Base-by-base conservation (phyloP, 2,888 invertebrate species). In the Craniophora ligustri region DNA sequence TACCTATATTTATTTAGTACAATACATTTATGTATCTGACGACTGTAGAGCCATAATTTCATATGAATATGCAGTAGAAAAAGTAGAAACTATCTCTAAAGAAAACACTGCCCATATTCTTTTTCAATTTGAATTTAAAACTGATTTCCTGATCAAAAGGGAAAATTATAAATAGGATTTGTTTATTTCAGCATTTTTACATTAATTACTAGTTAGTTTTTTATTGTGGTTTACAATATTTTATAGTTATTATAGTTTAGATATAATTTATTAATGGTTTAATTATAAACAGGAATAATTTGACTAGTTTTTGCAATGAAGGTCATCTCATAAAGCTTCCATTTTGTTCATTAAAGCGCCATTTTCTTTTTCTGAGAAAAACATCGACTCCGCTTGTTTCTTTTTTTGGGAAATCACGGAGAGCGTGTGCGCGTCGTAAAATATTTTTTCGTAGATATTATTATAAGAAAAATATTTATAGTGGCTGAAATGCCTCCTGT, bases 401-500 rank as follows among this genome's bases (percentile, higher is more conserved):
- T 86, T 85, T 82, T 85, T 84, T 81, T 83, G 79, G 81, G 82
- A 80, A 82, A 82, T 77, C 78, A 76, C 77, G 73, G 69, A 72
- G 67, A 78, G 79, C 75, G 76, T 71, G 77, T 66, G 56, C 66
- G 76, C 72, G 71, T 78, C 71, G 59, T 73, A 75, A 75, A 64
- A 68, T 84, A 84, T 87, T 88, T 87, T 88, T 88, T 84, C 78
- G 67, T 81, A 80, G 74, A 74, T 87, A 84, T 84, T 89, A 86
- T 86, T 87, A 66, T 90, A 91, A 91, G 90, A 84, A 81, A 86
- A 85, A 84, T 67, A 84, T 86, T 84, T 86, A 79, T 85, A 83
- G 82, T 78, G 81, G 83, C 81, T 78, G 84, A 82, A 82, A 92
- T 93, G 92, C 89, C 92, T 76, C 89, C 89, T 78, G 82, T 88